phyloP scores from a whole-genome alignment of 2,113 vertebrate genomes.

The Rhombomys opimus region DNA sequence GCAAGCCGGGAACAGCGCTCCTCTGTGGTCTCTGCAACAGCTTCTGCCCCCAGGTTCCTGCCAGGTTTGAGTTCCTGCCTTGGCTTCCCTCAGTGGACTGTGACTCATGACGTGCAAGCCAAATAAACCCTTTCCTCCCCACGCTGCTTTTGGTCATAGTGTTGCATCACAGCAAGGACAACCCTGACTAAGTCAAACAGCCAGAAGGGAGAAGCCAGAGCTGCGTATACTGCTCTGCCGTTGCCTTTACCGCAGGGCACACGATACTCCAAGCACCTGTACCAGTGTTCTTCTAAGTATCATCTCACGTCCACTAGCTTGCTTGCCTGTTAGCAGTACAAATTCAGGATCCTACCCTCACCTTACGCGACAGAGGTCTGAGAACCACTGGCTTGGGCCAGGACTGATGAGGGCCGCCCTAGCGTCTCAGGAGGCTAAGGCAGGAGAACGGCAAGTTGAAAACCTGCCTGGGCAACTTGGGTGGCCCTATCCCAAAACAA shows the following conservation, averaged over 20 bases:
- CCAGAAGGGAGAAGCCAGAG: background rate
- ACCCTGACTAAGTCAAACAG: conserved; percentile 8
- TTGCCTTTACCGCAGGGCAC: background rate
- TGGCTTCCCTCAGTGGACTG: background rate
- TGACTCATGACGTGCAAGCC: background rate
- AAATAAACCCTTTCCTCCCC: background rate
- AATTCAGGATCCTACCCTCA: background rate
- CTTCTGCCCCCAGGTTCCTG: background rate
- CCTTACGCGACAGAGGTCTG: background rate
- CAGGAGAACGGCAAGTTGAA: background rate
- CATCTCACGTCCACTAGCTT: background rate
- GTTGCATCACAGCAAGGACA: background rate
- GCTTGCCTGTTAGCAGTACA: conserved; percentile 12
- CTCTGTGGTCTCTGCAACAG: background rate
- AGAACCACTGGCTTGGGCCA: background rate
- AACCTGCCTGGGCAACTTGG: background rate
- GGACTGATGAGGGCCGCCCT: too few relatives aligned
- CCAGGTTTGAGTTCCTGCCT: background rate
- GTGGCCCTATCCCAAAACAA: background rate
- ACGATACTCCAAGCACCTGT: background rate
- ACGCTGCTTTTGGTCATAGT: background rate
- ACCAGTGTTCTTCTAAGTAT: background rate
- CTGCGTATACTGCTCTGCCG: background rate
- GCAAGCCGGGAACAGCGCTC: background rate
- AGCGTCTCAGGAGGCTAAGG: background rate